Percentiles rank a stretch among this genome's conserved stretches.
Evolutionary conservation across 2,888 invertebrate species (phyloP).

Genomic region (Lycaena phlaeas): DNA sequence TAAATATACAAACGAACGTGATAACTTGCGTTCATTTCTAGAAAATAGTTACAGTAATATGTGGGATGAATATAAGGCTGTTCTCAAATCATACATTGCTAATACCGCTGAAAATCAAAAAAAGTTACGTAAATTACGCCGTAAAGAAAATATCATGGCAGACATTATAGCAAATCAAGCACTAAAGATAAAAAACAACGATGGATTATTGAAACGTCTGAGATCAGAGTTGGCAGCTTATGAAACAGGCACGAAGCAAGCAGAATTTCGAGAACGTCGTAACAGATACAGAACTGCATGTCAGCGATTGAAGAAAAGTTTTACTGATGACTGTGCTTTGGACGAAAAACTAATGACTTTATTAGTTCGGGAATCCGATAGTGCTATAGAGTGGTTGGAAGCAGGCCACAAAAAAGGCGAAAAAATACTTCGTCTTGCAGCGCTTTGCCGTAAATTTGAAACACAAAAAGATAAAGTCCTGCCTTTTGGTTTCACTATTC

Average conservation of each 20-base stretch:
- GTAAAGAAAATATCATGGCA: constrained; percentile 56
- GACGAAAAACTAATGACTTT: constrained; percentile 38
- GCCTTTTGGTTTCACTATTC: constrained; percentile 40
- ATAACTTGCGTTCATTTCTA: constrained; percentile 45
- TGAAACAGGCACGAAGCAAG: constrained; percentile 59
- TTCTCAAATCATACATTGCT: constrained; percentile 45
- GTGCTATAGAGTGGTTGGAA: constrained; percentile 49
- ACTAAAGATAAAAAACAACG: constrained; percentile 53
- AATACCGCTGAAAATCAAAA: constrained; percentile 58
- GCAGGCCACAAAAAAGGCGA: constrained; percentile 56
- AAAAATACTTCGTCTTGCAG: constrained; percentile 61
- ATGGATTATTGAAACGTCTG: constrained; percentile 42
- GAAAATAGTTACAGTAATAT: constrained; percentile 45
- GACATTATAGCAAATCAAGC: constrained; percentile 58
- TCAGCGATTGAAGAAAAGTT: constrained; percentile 35
- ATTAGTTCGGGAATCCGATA: constrained; percentile 49
- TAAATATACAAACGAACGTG: constrained; percentile 42
- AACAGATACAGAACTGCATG: constrained; percentile 50
- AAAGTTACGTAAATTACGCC: constrained; percentile 45
- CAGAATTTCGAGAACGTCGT: constrained; percentile 53
- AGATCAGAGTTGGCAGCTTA: constrained; percentile 50
- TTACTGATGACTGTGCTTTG: constrained; percentile 35
- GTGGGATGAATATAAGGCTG: constrained; percentile 57
- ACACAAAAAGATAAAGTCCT: constrained; percentile 66
- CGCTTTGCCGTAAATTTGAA: constrained; percentile 72